A percentile compares a stretch with the other conserved stretches of the same genome.
Evolutionary conservation across 2,113 vertebrate species (phyloP).

Genomic region (Lepus timidus): DNA sequence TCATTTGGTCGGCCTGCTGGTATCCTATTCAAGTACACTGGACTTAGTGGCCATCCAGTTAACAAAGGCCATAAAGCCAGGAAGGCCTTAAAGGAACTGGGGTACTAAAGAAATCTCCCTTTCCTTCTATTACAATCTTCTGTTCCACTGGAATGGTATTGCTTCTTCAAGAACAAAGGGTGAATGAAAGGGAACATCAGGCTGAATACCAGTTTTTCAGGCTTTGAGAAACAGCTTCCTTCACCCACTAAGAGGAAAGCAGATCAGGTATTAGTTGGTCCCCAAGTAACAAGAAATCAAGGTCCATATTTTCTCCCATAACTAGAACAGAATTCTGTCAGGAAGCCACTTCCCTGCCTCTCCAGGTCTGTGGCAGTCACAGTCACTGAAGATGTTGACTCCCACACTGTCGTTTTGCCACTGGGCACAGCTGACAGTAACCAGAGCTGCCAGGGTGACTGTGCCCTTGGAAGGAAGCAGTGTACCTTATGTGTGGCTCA

Average conservation of each 20-base stretch:
- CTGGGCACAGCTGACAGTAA: not conserved
- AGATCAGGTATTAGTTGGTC: not conserved
- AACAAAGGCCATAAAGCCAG: conserved; percentile 30
- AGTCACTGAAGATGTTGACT: not conserved
- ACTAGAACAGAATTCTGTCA: not conserved
- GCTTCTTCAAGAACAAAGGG: not conserved
- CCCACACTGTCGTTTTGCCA: not conserved
- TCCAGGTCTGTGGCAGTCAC: not conserved
- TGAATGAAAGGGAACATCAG: not conserved
- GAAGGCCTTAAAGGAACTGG: not conserved
- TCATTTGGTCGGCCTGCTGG: not conserved
- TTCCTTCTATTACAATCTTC: not conserved
- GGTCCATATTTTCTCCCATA: not conserved
- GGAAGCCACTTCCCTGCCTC: not conserved
- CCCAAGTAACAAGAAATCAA: conserved; percentile 24
- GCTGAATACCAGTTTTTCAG: not conserved
- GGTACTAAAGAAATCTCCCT: conserved; percentile 36
- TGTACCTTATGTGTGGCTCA: not conserved
- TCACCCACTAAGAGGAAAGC: not conserved
- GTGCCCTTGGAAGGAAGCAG: not conserved
- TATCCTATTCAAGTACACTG: not conserved
- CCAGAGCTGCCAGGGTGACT: not conserved
- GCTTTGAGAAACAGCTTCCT: not conserved
- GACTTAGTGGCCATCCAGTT: not conserved
- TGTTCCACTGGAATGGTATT: not conserved